These are phyloP conservation scores for Isaurus tuberculatus DNA, from an alignment of 92 coral and sea anemone species.

Conservation along the genomic window DNA sequence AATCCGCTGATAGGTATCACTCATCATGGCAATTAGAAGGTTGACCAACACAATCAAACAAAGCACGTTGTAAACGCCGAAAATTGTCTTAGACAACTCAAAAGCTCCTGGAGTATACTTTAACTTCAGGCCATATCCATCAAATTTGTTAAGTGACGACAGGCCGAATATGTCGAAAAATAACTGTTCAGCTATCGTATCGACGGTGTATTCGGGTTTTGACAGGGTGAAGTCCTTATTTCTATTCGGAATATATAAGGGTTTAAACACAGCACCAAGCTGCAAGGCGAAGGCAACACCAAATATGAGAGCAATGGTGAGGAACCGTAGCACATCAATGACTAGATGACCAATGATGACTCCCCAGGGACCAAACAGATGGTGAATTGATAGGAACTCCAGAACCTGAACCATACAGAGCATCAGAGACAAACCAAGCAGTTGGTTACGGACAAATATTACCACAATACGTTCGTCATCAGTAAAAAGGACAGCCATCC, in stretches of 20 bases:
- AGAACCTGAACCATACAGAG: constrained; percentile 84
- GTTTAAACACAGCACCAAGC: constrained; percentile 88
- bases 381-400: constrained; percentile 91
- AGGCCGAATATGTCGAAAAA: constrained; percentile 89
- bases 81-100: constrained; percentile 75
- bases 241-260: constrained; percentile 36
- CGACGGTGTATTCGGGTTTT: constrained; percentile 17
- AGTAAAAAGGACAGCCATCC: constrained; percentile 68
- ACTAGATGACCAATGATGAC: constrained; percentile 97
- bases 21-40: constrained; percentile 98
- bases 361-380: constrained; percentile 98
- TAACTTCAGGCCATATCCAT: not conserved
- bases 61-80: constrained; percentile 87
- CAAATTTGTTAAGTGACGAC: constrained; percentile 56
- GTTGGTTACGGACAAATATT: constrained; percentile 86
- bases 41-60: constrained; percentile 86
- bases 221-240: constrained; percentile 27
- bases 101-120: constrained; percentile 29
- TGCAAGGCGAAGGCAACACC: constrained; percentile 87
- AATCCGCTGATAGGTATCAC: constrained; percentile 93
- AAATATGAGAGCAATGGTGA: constrained; percentile 80
- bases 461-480: constrained; percentile 55
- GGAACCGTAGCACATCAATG: constrained; percentile 87
- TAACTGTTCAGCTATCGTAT: constrained; percentile 69
- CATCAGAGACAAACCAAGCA: constrained; percentile 81